Percentiles rank a stretch among this genome's conserved stretches.
These are phyloP conservation scores for Muschampia staudingeri DNA, from an alignment of 2,888 invertebrate genomes.

Conservation along the genomic window DNA sequence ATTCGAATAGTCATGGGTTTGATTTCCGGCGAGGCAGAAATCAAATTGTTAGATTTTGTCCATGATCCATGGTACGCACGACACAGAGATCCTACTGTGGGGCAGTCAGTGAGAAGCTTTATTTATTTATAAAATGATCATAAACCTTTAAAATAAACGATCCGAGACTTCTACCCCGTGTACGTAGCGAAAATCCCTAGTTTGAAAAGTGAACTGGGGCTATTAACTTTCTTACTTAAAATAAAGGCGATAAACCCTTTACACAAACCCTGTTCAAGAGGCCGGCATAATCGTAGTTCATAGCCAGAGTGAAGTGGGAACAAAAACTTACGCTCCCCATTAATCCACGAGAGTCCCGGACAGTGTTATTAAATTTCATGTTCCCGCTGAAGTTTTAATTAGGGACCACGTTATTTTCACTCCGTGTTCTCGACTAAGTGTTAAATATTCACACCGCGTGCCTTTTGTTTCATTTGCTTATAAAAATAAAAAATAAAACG, in stretches of 20 bases:
- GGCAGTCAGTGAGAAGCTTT: too few relatives aligned
- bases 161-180: too few relatives aligned
- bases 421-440: slow-evolving; percentile 55
- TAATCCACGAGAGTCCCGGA: slow-evolving; percentile 26
- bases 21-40: too few relatives aligned
- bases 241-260: not conserved
- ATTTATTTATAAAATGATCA: too few relatives aligned
- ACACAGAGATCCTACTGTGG: too few relatives aligned
- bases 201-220: not conserved
- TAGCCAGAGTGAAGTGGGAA: not conserved
- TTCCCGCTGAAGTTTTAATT: slow-evolving; percentile 76
- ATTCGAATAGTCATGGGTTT: too few relatives aligned
- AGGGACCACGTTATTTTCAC: slow-evolving; percentile 71
- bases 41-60: too few relatives aligned
- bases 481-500: slow-evolving; percentile 56
- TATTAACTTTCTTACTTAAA: not conserved
- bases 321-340: slow-evolving; percentile 15
- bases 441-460: slow-evolving; percentile 72
- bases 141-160: too few relatives aligned
- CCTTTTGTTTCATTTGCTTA: slow-evolving; percentile 47
- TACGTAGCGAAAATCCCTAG: not conserved
- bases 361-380: slow-evolving; percentile 74
- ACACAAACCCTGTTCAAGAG: not conserved
- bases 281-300: not conserved
- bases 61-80: too few relatives aligned